Evolutionary conservation across 2,888 invertebrate genomes (phyloP), one percentile per base, ranked within the genome.

Genomic region (Caenorhabditis panamensis): DNA sequence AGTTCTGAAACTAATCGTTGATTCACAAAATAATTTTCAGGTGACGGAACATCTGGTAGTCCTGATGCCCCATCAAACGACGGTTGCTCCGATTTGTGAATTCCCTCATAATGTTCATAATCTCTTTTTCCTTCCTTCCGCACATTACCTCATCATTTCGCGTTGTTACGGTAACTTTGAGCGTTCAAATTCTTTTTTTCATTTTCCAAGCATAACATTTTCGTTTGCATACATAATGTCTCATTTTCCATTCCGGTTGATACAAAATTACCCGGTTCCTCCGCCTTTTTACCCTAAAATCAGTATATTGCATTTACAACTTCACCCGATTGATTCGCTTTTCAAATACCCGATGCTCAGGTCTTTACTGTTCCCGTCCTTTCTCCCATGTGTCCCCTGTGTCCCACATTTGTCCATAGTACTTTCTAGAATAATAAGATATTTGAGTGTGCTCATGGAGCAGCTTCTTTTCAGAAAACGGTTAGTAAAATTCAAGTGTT

Each of bases 321-420:
- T 24, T 31, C 49, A n/a, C 49, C 58, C 18, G n/a, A 51, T 58
- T 53, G 44, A 69, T 75, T 80, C 80, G 80, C 80, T 80, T 80
- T 80, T 79, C 72, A 79, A 72, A 36, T 72, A 79, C 44, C 18
- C 36, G 41, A 41, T 75, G 80, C 80, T 80, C 80, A 80, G 80
- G 80, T 68, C 51, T 28, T 31, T 54, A 31, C 24, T 24, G 31
- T 72, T 62, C 28, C 28, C 22, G 8, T 18, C 44, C 28, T 16
- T 22, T n/a, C 31, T 24, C 13, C 18, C 51, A 13, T 37, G 26
- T 20, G 24, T 41, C 28, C 18, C 13, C 31, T 61, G 36, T 11
- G 18, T 24, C 22, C 28, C 31, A 41, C 31, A n/a, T n/a, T 26
- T 41, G 13, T 62, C 73, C 73, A 41, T 75, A 75, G 75, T 61